Percentiles rank a stretch among this genome's conserved stretches.
These are phyloP conservation scores for Tipula lateralis DNA, from an alignment of 2,888 invertebrate genomes.

Conservation along the genomic window DNA sequence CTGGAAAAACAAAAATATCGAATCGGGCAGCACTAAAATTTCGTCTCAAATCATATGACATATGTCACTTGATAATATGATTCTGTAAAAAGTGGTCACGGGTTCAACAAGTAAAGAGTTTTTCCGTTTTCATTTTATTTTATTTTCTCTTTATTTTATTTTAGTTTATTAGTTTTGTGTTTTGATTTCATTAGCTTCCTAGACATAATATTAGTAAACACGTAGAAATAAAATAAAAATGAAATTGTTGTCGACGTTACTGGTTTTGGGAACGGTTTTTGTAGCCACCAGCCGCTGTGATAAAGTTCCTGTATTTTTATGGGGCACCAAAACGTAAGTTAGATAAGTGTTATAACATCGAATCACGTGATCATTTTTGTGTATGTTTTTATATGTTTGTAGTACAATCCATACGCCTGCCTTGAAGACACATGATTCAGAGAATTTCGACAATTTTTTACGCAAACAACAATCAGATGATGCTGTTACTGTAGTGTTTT, in stretches of 20 bases:
- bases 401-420: neutral
- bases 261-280: neutral
- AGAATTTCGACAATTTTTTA: neutral
- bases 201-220: neutral
- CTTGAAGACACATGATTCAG: neutral
- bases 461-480: neutral
- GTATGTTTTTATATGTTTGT: neutral
- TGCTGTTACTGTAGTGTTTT: neutral
- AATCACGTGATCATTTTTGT: neutral
- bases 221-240: neutral
- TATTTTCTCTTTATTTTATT: neutral
- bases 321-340: conserved; percentile 47
- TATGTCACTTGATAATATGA: conserved; percentile 29
- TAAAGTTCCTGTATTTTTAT: conserved; percentile 57
- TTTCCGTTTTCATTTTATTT: neutral
- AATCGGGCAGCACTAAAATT: neutral
- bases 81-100: conserved; percentile 27
- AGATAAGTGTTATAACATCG: neutral
- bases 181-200: neutral
- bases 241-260: neutral
- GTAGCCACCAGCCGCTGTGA: conserved; percentile 37
- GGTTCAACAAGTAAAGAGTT: neutral
- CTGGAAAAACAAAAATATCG: neutral
- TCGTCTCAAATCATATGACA: conserved; percentile 24
- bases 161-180: conserved; percentile 25